Conservation (phyloP, 2,888 invertebrate species). For the Erebia aethiops region DNA sequence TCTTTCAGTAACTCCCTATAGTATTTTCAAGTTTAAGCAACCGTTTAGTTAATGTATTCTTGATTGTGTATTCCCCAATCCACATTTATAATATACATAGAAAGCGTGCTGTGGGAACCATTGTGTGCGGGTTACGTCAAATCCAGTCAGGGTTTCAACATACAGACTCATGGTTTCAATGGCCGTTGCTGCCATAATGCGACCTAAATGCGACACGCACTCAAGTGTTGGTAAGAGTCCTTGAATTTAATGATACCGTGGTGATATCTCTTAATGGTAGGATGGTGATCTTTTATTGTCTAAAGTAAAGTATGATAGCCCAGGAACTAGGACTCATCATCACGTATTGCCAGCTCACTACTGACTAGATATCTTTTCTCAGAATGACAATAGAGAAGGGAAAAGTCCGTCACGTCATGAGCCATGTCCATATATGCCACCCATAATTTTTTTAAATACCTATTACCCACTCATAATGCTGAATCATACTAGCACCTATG, state of each 20-base stretch:
- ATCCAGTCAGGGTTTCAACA: slow-evolving; percentile 32
- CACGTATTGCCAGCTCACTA: too few species aligned
- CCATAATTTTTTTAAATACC: too few species aligned
- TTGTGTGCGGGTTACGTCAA: slow-evolving; percentile 41
- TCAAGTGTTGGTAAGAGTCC: background rate
- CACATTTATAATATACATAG: slow-evolving; percentile 49
- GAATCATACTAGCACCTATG: too few species aligned
- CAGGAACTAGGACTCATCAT: too few species aligned
- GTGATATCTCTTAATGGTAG: background rate
- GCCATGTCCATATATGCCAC: too few species aligned
- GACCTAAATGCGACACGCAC: slow-evolving; percentile 25
- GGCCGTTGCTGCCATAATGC: slow-evolving; percentile 27
- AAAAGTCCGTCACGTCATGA: too few species aligned
- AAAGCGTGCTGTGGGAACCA: slow-evolving; percentile 55
- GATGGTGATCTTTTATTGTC: too few species aligned
- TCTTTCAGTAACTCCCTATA: slow-evolving; percentile 10
- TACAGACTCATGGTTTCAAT: slow-evolving; percentile 23
- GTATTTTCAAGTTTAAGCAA: slow-evolving; percentile 31
- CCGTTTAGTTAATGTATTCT: slow-evolving; percentile 48
- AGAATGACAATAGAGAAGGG: too few species aligned
- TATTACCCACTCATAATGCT: too few species aligned
- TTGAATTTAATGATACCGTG: background rate
- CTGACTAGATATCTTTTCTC: too few species aligned
- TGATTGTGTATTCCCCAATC: slow-evolving; percentile 54
- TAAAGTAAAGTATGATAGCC: too few species aligned